phyloP scores from a whole-genome alignment of 1,140 invertebrate species.

The Hermatobates lingyangjiaoensis region DNA sequence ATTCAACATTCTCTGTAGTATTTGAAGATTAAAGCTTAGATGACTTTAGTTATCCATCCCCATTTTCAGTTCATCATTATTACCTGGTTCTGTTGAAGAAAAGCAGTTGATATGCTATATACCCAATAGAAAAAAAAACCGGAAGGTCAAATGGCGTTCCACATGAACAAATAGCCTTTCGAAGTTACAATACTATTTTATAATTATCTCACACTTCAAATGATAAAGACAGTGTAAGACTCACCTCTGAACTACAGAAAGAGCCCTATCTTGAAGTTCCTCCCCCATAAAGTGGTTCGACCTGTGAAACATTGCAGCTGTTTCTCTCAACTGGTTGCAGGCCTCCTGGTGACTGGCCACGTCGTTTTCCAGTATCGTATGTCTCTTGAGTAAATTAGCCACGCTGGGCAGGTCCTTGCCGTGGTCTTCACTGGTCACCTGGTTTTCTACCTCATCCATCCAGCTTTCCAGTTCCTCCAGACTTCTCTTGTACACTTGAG shows the following conservation, averaged over 20 bases:
- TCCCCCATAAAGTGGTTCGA: conserved; percentile 67
- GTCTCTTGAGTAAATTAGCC: conserved; percentile 64
- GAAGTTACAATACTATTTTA: too few species aligned
- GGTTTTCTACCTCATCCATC: conserved; percentile 72
- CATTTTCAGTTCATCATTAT: too few species aligned
- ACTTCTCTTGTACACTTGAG: conserved; percentile 61
- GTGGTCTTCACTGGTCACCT: conserved; percentile 63
- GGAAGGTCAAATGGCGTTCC: not conserved
- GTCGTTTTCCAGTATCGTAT: conserved; percentile 63
- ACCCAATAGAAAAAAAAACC: too few species aligned
- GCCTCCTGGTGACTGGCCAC: conserved; percentile 57
- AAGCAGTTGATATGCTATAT: too few species aligned
- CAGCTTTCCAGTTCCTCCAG: conserved; percentile 77
- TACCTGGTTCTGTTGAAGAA: too few species aligned
- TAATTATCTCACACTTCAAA: not conserved
- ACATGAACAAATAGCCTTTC: too few species aligned
- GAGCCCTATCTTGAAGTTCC: conserved; percentile 54
- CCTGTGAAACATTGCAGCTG: conserved; percentile 48
- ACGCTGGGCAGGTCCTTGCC: conserved; percentile 70
- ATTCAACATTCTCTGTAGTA: too few species aligned
- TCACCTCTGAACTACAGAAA: conserved; percentile 41
- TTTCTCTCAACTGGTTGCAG: conserved; percentile 57
- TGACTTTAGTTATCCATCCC: too few species aligned
- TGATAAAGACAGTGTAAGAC: conserved; percentile 2
- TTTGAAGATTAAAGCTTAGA: too few species aligned